Base-by-base conservation (phyloP, 2,888 invertebrate genomes). In the Adela reaumurella region DNA sequence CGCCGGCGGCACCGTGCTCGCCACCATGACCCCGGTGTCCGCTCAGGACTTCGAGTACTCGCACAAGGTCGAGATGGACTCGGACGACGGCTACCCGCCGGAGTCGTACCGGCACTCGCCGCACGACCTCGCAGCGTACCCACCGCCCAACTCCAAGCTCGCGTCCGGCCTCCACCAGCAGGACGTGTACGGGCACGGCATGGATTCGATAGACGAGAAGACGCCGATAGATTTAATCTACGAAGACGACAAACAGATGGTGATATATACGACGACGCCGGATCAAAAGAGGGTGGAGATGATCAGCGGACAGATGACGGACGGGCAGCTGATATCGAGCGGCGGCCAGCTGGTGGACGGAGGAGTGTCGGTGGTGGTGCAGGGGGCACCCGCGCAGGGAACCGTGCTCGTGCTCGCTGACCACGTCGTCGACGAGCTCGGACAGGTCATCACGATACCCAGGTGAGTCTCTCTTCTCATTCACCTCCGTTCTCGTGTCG, bases 11-110 rank as follows among this genome's bases (percentile, higher is more conserved):
- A 84, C 88, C 54, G 88, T 92, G 72, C 81, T 92, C 57, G 90
- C 91, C 56, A 92, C 91, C 62, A 92, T 92, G 92, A 92, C 91
- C 53, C 91, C 92, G 50, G 92, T 92, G 56, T 91, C 89, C 62
- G 90, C 91, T 35, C 82, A 90, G 59, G 90, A 91, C 62, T 82
- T 87, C 49, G 71, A 78, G 60, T 79, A 79, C 61, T 76, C 77
- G 49, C 79, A 79, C 62, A 79, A 85, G 59, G 84, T 84, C 51
- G 85, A 85, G 61, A 83, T 84, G 79, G 84, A 84, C 61, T 80
- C 81, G 50, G 79, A 80, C 57, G 80, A 80, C 51, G 83, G 82
- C 52, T 82, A 83, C 60, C 81, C 81, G 19, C 81, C 84, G 53
- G 78, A 82, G 57, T 79, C 83, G 49, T 83, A 85, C 62, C 73